Conservation (phyloP, 2,888 invertebrate species). For the Athalia rosae region DNA sequence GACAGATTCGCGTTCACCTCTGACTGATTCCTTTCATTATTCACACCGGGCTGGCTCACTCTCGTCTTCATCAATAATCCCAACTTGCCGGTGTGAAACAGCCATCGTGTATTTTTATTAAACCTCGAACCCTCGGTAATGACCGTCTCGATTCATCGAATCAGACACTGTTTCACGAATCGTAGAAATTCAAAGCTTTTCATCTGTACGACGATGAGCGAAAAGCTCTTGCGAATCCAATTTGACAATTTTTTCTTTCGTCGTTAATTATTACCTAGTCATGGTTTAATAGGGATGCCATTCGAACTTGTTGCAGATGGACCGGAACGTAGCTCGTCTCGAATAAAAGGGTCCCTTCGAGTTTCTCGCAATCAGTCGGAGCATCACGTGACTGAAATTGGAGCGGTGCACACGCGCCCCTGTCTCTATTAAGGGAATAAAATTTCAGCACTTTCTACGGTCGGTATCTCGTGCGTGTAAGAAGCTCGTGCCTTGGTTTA, state of each 20-base stretch:
- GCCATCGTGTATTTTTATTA: too few relatives aligned
- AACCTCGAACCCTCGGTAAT: too few relatives aligned
- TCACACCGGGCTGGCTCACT: not conserved
- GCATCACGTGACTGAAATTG: slow-evolving; percentile 6
- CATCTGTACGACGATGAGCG: too few relatives aligned
- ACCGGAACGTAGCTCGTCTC: not conserved
- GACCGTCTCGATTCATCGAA: too few relatives aligned
- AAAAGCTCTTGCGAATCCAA: too few relatives aligned
- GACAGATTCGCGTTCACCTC: not conserved
- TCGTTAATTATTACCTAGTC: too few relatives aligned
- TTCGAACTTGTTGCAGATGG: not conserved
- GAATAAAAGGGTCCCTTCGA: not conserved
- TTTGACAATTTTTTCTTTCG: not conserved
- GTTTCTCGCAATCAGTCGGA: not conserved
- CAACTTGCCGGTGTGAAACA: too few relatives aligned
- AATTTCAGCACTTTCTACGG: slow-evolving; percentile 31
- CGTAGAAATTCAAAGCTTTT: too few relatives aligned
- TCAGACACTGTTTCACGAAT: too few relatives aligned
- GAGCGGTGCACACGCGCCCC: not conserved
- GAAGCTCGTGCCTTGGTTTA: not conserved
- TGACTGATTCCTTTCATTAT: not conserved
- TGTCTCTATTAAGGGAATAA: not conserved
- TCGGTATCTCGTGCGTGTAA: slow-evolving; percentile 27
- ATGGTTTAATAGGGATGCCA: slow-evolving; percentile 11
- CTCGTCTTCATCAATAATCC: not conserved